Base-by-base conservation (phyloP, 2,797 vertebrate species). In the Decapterus maruadsi region DNA sequence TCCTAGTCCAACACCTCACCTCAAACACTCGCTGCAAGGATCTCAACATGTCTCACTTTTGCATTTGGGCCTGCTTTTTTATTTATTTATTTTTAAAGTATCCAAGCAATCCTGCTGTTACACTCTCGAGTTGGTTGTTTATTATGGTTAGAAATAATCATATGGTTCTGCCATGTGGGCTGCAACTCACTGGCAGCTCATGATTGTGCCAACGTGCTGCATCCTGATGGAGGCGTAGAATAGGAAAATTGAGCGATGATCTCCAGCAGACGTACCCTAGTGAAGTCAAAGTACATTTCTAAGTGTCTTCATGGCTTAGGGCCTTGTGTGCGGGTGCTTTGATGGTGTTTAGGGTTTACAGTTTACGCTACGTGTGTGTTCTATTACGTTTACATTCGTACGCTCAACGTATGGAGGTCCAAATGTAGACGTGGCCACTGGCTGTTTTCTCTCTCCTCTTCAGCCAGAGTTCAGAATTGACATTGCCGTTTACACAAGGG, bases 401-500 rank as follows among this genome's bases (percentile, higher is more conserved):
- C 78, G 71, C 83, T 36, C 22, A 22, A 86, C 53, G 70, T 82
- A 86, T 86, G 70, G 82, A 64, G 66, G 77, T 54, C 76, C 75
- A 59, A 85, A 86, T 91, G 89, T 83, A 71, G 91, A 95, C 93
- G 92, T 93, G 92, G 92, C 91, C 83, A 62, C 85, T 71, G 76
- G 77, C 80, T 81, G 75, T 83, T 89, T 81, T 81, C 79, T 67
- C 83, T 80, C 68, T 79, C 34, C 71, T 72, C 72, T 66, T 67
- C 64, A 36, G 87, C 63, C 57, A 22, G 50, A 72, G 71, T 83
- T 84, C 85, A 81, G 85, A 79, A 84, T 79, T 86, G 91, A 91
- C 93, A 79, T 87, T 89, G 89, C 76, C 84, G 77, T 94, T 94
- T 92, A 90, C 91, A 91, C 90, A 93, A 93, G 92, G 93, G 89